Evolutionary conservation across 2,888 invertebrate species (phyloP).

Genomic region (Sarcophaga caerulescens): DNA sequence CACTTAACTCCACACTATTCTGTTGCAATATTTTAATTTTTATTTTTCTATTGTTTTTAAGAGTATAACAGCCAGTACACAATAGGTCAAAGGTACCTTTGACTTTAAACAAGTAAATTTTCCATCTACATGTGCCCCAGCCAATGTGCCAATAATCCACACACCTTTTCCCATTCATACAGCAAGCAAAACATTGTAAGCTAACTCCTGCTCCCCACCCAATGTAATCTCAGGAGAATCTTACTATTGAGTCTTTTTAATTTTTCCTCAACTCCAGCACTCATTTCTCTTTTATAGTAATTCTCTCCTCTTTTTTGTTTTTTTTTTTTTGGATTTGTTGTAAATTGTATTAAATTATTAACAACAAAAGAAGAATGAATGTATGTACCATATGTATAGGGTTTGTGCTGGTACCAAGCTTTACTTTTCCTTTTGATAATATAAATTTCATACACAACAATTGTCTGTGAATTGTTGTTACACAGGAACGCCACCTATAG

Average conservation of each 20-base stretch:
- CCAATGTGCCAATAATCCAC: too few species aligned
- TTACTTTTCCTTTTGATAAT: constrained; percentile 23
- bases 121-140: too few species aligned
- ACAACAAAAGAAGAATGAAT: background rate
- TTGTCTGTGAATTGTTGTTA: background rate
- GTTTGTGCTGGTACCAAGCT: too few species aligned
- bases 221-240: background rate
- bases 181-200: too few species aligned
- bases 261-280: background rate
- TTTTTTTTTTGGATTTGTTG: background rate
- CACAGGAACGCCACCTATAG: background rate
- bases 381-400: constrained; percentile 27
- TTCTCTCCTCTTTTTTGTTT: background rate
- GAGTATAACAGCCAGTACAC: too few species aligned
- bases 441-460: constrained; percentile 46
- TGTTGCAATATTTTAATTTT: background rate
- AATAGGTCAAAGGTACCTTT: background rate
- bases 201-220: too few species aligned
- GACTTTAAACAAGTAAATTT: background rate
- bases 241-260: constrained; percentile 8
- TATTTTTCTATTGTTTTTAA: too few species aligned
- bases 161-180: too few species aligned
- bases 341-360: constrained; percentile 61
- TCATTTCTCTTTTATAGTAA: constrained; percentile 9
- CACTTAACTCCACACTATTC: background rate